Base-by-base conservation (phyloP, 1,140 invertebrate species). In the Riptortus pedestris region DNA sequence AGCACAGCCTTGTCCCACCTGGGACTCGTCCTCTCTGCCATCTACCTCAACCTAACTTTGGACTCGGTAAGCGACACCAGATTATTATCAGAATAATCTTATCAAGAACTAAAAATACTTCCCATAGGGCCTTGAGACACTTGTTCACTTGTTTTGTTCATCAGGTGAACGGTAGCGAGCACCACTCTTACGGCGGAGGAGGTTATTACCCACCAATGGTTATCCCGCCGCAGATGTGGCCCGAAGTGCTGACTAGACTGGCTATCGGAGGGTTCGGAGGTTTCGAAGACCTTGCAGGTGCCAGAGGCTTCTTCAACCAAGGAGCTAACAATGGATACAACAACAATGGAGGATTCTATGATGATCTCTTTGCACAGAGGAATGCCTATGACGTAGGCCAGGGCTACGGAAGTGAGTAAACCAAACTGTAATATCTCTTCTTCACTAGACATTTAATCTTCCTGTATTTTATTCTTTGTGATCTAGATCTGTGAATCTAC, bases 361-460 rank as follows among this genome's bases (percentile, higher is more conserved):
- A 66, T 16, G 68, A 67, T 43, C 66, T 69, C n/a, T 45, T 66
- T 14, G 67, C 68, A 7, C 60, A 33, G 0, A 38, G 60, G 43
- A 70, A 70, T 22, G 69, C 68, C 28, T 70, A 67, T 45, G 69
- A 70, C 31, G 60, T 67, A 4, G 69, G 69, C 47, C 66, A 70
- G 20, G 67, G 64, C 7, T 69, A 69, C 28, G 69, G 69, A 59
- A 66, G 69, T 69, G 47, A 51, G 64, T 65, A 12, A 20, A 12
- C 27, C 7, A 43, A 43, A 29, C 16, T 16, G 33, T 28, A 14
- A 16, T 16, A 48, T 48, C n/a, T 11, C 9, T 48, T 16, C 45
- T 48, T 20, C 7, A 11, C 9, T 7, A 48, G 4, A 18, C 4
- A 48, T 11, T 16, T 48, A 11, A 48, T 7, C n/a, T n/a, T n/a